phyloP scores from a whole-genome alignment of 2,113 vertebrate genomes.

The Psilopsiagon aurifrons region DNA sequence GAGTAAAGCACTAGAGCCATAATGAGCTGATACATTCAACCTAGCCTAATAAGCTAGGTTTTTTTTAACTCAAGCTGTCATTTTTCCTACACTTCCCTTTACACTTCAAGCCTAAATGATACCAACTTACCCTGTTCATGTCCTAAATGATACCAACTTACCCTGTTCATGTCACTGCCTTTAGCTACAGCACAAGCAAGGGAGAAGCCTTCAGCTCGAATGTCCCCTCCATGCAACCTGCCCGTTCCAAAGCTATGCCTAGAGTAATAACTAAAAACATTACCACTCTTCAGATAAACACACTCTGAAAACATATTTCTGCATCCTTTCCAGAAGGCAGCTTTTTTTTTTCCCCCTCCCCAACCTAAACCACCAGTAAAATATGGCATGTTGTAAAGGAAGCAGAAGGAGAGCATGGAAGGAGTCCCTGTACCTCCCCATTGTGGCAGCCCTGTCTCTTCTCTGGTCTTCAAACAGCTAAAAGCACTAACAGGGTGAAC shows the following conservation, averaged over 20 bases:
- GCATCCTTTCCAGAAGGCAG: neutral
- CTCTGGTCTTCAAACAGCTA: neutral
- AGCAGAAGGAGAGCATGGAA: neutral
- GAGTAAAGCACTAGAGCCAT: neutral
- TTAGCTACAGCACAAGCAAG: neutral
- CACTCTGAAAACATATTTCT: neutral
- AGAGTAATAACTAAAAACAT: neutral
- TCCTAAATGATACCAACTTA: neutral
- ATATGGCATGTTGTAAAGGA: neutral
- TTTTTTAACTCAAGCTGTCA: neutral
- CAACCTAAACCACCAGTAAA: neutral
- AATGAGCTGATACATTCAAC: neutral
- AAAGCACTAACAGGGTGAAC: neutral
- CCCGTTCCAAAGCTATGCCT: neutral
- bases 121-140: neutral
- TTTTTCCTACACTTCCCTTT: neutral
- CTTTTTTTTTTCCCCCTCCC: neutral
- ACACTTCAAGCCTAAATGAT: neutral
- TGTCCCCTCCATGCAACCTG: fast-evolving
- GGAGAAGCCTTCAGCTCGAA: neutral
- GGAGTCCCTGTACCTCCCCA: neutral
- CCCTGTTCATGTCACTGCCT: neutral
- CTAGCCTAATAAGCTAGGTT: neutral
- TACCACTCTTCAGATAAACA: neutral
- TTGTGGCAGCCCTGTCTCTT: fast-evolving